phyloP scores from a whole-genome alignment of 2,888 invertebrate genomes.

The Marronus borbonicus region DNA sequence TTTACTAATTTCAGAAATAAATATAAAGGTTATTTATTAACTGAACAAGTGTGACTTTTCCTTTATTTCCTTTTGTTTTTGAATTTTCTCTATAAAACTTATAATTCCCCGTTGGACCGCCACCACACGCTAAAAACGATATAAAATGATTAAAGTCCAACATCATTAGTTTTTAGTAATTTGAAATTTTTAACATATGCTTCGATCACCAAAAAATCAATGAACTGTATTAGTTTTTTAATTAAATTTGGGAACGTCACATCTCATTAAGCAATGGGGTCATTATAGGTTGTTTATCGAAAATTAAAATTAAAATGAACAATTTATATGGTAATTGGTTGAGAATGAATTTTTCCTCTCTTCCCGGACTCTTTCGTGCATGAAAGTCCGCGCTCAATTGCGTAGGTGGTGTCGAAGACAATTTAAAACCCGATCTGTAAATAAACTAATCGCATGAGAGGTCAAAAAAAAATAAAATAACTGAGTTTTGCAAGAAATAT shows the following conservation, averaged over 20 bases:
- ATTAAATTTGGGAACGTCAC: conserved; percentile 5
- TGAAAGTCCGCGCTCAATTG: neutral
- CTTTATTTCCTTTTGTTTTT: no score
- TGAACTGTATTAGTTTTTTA: conserved; percentile 23
- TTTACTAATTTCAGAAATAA: no score
- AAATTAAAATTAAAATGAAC: conserved; percentile 34
- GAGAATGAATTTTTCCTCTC: neutral
- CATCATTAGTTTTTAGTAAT: no score
- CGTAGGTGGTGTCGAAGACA: conserved; percentile 9
- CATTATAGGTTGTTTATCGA: conserved; percentile 32
- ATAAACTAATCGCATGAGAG: neutral
- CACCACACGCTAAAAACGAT: no score
- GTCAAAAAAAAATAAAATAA: neutral
- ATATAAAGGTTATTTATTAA: no score
- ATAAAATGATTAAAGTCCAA: no score
- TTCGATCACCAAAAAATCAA: neutral
- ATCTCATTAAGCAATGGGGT: neutral
- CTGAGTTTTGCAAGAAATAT: neutral
- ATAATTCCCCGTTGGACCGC: no score
- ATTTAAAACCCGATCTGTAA: conserved; percentile 10
- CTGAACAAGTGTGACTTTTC: no score
- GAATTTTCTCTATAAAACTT: no score
- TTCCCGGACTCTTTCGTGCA: neutral
- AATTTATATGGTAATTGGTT: conserved; percentile 43
- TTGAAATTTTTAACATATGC: neutral